Percentiles rank a stretch among this genome's conserved stretches.
phyloP scores from a whole-genome alignment of 1,140 invertebrate species.

The Eubasilissa regina region DNA sequence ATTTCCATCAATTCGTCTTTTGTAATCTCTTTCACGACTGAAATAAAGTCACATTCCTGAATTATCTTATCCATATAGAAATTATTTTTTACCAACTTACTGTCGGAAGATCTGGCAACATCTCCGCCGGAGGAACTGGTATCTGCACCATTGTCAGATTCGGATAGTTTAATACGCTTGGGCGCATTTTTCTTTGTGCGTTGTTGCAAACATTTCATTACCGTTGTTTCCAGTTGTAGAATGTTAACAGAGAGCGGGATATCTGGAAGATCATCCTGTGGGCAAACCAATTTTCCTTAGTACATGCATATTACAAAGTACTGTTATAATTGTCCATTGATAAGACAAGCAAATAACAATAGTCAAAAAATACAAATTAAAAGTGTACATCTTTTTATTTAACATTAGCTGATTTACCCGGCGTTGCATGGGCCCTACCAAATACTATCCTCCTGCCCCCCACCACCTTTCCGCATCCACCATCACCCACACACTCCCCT shows the following conservation, averaged over 20 bases:
- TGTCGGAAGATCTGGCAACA: neutral
- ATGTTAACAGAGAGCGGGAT: constrained; percentile 69
- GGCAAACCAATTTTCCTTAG: constrained; percentile 14
- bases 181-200: constrained; percentile 64
- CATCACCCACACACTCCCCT: no score
- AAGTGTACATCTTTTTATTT: no score
- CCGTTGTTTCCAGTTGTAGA: constrained; percentile 68
- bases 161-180: constrained; percentile 65
- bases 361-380: no score
- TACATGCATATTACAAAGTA: constrained; percentile 41
- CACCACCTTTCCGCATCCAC: no score
- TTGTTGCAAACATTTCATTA: constrained; percentile 65
- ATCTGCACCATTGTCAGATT: neutral
- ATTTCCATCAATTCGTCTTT: constrained; percentile 64
- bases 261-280: constrained; percentile 68
- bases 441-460: no score
- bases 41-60: constrained; percentile 62
- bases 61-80: constrained; percentile 60
- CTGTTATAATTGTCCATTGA: neutral
- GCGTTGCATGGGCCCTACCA: no score
- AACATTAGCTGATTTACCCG: no score
- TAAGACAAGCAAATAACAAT: neutral
- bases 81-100: constrained; percentile 13
- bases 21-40: constrained; percentile 62
- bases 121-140: constrained; percentile 3